Evolutionary conservation across 2,113 vertebrate genomes (phyloP).

Genomic region (Amphiprion ocellaris): DNA sequence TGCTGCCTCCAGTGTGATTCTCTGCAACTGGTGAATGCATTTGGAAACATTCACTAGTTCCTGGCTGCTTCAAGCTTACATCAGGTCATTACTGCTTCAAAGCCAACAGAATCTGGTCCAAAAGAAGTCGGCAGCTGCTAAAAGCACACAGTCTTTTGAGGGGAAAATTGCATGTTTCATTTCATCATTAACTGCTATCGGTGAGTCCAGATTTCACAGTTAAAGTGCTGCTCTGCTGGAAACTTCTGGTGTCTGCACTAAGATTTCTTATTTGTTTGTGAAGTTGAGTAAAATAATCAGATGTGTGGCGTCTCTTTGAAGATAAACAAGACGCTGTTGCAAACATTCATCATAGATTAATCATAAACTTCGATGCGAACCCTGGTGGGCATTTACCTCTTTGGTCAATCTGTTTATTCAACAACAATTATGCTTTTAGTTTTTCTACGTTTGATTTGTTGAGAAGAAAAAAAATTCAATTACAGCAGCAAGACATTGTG

Average conservation of each 20-base stretch:
- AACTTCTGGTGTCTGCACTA: too few species aligned
- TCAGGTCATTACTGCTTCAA: constrained; percentile 20
- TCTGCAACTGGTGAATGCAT: neutral
- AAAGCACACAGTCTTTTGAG: neutral
- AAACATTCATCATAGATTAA: too few species aligned
- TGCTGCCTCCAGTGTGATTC: neutral
- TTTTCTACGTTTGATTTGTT: neutral
- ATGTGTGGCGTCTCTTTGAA: too few species aligned
- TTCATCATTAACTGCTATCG: neutral
- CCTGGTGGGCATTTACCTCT: neutral
- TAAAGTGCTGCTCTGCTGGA: too few species aligned
- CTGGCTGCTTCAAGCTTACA: neutral
- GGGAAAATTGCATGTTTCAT: neutral
- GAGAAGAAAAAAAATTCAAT: constrained; percentile 17
- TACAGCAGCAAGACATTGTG: constrained; percentile 1
- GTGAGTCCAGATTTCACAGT: neutral
- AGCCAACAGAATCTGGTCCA: neutral
- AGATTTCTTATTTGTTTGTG: too few species aligned
- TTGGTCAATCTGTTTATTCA: neutral
- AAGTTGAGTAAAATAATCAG: too few species aligned
- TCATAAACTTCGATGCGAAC: too few species aligned
- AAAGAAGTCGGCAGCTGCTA: neutral
- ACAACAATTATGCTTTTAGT: neutral
- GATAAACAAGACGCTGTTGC: too few species aligned
- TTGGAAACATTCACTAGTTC: neutral